A percentile compares a stretch with the other conserved stretches of the same genome.
Conservation (phyloP, 2,888 invertebrate species). For the Smittia aterrima region DNA sequence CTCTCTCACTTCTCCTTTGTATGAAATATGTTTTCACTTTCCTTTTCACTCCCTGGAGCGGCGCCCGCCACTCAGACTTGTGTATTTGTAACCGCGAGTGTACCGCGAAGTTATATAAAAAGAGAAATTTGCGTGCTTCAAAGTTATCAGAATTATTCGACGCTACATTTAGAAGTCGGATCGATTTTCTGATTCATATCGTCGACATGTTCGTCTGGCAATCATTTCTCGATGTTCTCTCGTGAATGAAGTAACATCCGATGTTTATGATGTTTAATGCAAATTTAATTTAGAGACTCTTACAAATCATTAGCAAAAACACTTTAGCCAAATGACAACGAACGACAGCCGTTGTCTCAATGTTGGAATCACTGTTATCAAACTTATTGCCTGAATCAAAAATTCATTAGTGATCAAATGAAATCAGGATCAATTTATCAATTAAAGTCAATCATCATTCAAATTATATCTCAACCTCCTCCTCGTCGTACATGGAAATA, state of each 20-base stretch:
- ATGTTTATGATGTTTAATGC: conserved; percentile 10
- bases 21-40: background rate
- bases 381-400: background rate
- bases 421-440: background rate
- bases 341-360: too few species aligned
- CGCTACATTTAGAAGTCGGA: conserved; percentile 28
- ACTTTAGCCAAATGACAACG: too few species aligned
- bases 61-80: too few species aligned
- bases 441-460: background rate
- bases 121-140: conserved; percentile 30
- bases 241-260: background rate
- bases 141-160: conserved; percentile 18
- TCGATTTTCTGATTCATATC: conserved; percentile 35
- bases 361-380: conserved; percentile 1
- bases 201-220: background rate
- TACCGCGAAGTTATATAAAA: background rate
- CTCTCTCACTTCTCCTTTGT: conserved; percentile 12
- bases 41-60: background rate
- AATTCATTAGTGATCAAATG: background rate
- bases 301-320: too few species aligned
- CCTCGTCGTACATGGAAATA: background rate
- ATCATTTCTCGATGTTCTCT: background rate
- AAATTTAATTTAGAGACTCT: conserved; percentile 10
- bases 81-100: too few species aligned
- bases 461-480: background rate